Percentiles rank a stretch among this genome's conserved stretches.
phyloP scores from a whole-genome alignment of 2,797 vertebrate genomes.

The Mus minutoides region DNA sequence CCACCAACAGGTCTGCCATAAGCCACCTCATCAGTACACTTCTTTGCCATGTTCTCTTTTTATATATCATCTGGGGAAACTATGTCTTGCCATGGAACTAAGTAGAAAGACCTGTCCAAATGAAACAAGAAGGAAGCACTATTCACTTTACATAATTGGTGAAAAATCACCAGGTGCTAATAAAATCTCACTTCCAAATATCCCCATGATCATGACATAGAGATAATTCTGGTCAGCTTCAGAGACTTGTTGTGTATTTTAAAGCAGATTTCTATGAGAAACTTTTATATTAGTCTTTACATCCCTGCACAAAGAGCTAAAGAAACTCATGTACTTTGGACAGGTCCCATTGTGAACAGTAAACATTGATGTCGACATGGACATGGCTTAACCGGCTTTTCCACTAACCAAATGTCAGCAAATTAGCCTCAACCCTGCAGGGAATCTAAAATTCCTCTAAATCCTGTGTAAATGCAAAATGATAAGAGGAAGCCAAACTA shows the following conservation, averaged over 20 bases:
- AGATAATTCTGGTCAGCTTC: not conserved
- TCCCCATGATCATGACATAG: not conserved
- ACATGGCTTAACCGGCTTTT: not conserved
- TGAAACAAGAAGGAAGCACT: not conserved
- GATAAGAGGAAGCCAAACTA: not conserved
- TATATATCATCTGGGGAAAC: not conserved
- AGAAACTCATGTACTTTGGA: not conserved
- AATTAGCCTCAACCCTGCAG: not conserved
- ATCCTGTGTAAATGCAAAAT: not conserved
- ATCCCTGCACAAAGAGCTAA: not conserved
- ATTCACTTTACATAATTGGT: not conserved
- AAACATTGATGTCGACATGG: not conserved
- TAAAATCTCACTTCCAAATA: not conserved
- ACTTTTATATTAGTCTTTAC: not conserved
- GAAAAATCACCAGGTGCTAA: not conserved
- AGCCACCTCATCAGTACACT: not conserved
- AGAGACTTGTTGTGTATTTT: not conserved
- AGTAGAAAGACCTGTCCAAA: not conserved
- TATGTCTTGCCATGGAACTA: not conserved
- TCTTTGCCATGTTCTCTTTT: no score
- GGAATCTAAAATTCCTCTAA: not conserved
- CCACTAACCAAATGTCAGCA: not conserved
- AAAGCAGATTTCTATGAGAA: not conserved
- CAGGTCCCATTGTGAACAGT: not conserved
- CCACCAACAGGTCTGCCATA: not conserved